Conservation (phyloP, 2,888 invertebrate species). For the Tachina grossa region DNA sequence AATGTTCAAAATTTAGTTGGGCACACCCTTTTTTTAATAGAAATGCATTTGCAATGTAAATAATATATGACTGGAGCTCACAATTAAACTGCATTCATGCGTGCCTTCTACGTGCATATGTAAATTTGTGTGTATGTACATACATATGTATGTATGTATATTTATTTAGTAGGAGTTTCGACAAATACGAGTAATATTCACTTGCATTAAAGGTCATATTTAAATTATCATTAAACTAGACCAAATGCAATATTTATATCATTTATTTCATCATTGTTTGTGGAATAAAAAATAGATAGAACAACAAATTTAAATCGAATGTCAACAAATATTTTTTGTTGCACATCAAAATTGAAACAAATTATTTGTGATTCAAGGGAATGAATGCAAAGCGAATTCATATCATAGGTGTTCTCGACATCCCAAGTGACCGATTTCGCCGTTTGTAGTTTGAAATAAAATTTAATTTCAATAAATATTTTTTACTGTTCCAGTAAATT, state of each 20-base stretch:
- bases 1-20: background rate
- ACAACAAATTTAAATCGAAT: background rate
- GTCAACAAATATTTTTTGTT: slow-evolving; percentile 25
- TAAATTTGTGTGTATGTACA: too few species aligned
- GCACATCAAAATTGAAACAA: slow-evolving; percentile 18
- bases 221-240: slow-evolving; percentile 40
- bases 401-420: too few species aligned
- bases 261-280: slow-evolving; percentile 30
- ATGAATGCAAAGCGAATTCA: too few species aligned
- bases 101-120: background rate
- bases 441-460: too few species aligned
- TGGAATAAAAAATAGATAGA: slow-evolving; percentile 25
- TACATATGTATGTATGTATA: too few species aligned
- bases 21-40: background rate
- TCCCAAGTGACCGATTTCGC: too few species aligned
- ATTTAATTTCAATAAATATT: too few species aligned
- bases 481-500: too few species aligned
- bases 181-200: slow-evolving; percentile 41
- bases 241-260: background rate
- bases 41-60: slow-evolving; percentile 1
- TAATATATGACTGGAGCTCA: background rate
- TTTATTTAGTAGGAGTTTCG: slow-evolving; percentile 32
- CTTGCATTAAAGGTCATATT: slow-evolving; percentile 29
- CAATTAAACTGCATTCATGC: slow-evolving; percentile 23
- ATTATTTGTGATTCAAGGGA: too few species aligned